Conservation (phyloP, 2,888 invertebrate genomes). For the Clistopyga incitator region DNA sequence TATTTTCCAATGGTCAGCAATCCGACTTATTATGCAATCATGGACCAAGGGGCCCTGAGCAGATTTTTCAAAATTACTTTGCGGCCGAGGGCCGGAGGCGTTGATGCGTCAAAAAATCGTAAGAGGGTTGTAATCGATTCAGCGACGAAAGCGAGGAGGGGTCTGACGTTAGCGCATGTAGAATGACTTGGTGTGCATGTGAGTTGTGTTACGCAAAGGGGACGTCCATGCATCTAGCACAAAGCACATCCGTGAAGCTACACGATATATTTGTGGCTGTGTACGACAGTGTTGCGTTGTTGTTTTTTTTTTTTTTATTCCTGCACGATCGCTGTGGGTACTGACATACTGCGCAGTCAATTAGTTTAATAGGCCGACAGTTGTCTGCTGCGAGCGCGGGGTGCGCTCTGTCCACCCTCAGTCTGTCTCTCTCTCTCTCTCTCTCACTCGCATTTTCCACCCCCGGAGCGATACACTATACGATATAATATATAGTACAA, state of each 20-base stretch:
- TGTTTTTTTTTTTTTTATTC: constrained; percentile 68
- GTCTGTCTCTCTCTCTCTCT: constrained; percentile 1
- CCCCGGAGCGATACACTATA: constrained; percentile 23
- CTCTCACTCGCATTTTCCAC: constrained; percentile 1
- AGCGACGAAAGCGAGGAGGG: constrained; percentile 54
- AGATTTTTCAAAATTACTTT: constrained; percentile 53
- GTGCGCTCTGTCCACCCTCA: constrained; percentile 29
- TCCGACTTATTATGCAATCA: constrained; percentile 6
- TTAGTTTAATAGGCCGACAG: constrained; percentile 84
- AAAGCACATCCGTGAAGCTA: constrained; percentile 38
- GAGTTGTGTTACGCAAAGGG: constrained; percentile 44
- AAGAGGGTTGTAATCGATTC: constrained; percentile 73
- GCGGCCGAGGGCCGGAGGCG: constrained; percentile 71
- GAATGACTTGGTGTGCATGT: not conserved
- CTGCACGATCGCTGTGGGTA: constrained; percentile 74
- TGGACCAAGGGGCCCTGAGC: not conserved
- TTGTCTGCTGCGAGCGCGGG: constrained; percentile 73
- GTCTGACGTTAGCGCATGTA: constrained; percentile 9
- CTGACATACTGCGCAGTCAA: constrained; percentile 82
- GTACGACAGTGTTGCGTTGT: constrained; percentile 52
- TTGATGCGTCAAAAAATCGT: constrained; percentile 78
- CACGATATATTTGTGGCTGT: constrained; percentile 52
- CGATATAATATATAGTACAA: not conserved
- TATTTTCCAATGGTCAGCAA: constrained; percentile 3
- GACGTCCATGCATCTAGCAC: constrained; percentile 1